Evolutionary conservation across 2,888 invertebrate genomes (phyloP).

Genomic region (Campopleginae sp.): DNA sequence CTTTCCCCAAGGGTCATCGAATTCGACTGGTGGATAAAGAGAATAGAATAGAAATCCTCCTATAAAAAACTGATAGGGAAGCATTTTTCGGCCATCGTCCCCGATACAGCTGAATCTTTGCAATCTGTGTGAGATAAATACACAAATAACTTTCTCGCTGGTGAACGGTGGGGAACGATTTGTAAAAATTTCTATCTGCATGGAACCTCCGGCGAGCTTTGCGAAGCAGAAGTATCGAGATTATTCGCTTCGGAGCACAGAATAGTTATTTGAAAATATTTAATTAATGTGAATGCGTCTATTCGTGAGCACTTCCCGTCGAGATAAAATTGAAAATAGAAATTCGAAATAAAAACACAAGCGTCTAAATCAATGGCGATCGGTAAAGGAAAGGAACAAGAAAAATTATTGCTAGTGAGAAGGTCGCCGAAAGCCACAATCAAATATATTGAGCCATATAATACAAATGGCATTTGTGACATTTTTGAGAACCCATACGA

Average conservation of each 20-base stretch:
- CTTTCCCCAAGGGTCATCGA: conserved; percentile 17
- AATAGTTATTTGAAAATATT: not conserved
- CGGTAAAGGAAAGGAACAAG: not conserved
- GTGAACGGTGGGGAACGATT: conserved; percentile 32
- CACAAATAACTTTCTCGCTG: not conserved
- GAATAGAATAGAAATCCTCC: conserved; percentile 32
- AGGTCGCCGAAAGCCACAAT: not conserved
- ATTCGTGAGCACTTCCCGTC: not conserved
- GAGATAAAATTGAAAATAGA: not conserved
- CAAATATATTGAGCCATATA: not conserved
- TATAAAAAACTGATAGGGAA: conserved; percentile 46
- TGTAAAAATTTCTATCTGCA: conserved; percentile 11
- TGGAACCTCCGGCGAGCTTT: not conserved
- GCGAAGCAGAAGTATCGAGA: not conserved
- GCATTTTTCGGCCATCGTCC: conserved; percentile 1
- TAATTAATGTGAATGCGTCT: not conserved
- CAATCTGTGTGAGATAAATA: conserved; percentile 16
- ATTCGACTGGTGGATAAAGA: conserved; percentile 19
- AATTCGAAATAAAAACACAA: not conserved
- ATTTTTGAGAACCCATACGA: not conserved
- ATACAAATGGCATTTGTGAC: not conserved
- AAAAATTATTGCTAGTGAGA: not conserved
- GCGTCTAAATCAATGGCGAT: not conserved
- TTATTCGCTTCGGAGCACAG: not conserved
- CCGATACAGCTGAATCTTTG: conserved; percentile 32